Evolutionary conservation across 2,113 vertebrate species (phyloP).

Genomic region (Heterotis niloticus): DNA sequence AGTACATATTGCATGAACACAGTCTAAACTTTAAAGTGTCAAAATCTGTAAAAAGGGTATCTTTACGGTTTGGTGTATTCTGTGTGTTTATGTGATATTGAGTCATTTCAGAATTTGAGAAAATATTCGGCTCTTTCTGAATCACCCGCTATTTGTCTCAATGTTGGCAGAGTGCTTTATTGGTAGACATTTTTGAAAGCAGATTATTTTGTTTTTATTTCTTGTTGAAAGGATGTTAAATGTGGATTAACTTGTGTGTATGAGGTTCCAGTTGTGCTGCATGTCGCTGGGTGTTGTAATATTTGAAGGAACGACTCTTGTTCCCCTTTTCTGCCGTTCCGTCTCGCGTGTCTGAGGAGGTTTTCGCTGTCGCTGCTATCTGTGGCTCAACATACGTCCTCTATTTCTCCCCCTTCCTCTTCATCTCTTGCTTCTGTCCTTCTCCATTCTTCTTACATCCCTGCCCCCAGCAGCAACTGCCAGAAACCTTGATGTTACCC

Average conservation of each 20-base stretch:
- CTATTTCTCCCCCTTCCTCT: constrained; percentile 37
- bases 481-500: constrained; percentile 13
- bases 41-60: too few relatives aligned
- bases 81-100: too few relatives aligned
- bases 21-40: too few relatives aligned
- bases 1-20: too few relatives aligned
- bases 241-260: too few relatives aligned
- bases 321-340: not conserved
- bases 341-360: not conserved
- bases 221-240: too few relatives aligned
- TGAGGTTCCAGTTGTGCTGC: too few relatives aligned
- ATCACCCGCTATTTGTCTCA: not conserved
- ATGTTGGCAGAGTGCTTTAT: too few relatives aligned
- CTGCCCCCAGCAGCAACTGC: constrained; percentile 24
- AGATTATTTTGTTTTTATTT: too few relatives aligned
- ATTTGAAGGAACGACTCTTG: not conserved
- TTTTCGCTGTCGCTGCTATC: constrained; percentile 35
- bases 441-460: constrained; percentile 44
- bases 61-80: too few relatives aligned
- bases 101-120: too few relatives aligned
- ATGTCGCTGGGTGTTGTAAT: not conserved
- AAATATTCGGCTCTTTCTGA: not conserved
- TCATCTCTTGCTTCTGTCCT: constrained; percentile 38
- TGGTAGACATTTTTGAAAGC: too few relatives aligned
- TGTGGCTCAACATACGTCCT: constrained; percentile 33